Percentiles rank a stretch among this genome's conserved stretches.
These are phyloP conservation scores for Rhorus exstirpatorius DNA, from an alignment of 2,888 invertebrate genomes.

Conservation along the genomic window DNA sequence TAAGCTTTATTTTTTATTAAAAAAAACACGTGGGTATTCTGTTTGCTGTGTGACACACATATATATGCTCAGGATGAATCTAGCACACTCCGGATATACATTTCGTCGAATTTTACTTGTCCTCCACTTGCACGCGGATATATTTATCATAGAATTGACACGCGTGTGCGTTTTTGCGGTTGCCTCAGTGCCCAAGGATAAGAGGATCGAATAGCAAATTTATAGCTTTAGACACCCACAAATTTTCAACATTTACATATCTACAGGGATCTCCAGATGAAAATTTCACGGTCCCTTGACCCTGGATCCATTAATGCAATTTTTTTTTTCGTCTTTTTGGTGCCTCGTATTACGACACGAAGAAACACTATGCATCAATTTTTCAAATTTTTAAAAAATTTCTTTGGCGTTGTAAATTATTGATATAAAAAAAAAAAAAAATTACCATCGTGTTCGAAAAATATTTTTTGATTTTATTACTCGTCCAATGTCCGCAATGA, in stretches of 20 bases:
- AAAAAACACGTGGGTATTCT: constrained; percentile 21
- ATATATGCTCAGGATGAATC: constrained; percentile 4
- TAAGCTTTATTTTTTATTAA: neutral
- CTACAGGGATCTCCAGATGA: neutral
- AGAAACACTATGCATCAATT: no score
- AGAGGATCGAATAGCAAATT: constrained; percentile 26
- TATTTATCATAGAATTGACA: constrained; percentile 57
- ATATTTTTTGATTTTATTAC: no score
- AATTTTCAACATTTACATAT: neutral
- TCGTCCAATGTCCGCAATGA: no score
- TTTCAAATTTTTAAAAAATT: no score
- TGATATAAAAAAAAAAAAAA: no score
- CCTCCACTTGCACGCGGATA: constrained; percentile 22
- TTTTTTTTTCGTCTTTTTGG: no score
- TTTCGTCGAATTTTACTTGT: constrained; percentile 46
- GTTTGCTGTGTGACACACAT: constrained; percentile 6
- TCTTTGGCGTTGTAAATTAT: no score
- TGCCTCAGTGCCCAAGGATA: constrained; percentile 28
- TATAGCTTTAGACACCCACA: constrained; percentile 26
- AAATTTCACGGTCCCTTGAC: no score
- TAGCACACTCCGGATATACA: constrained; percentile 41
- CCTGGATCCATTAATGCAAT: no score
- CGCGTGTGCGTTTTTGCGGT: constrained; percentile 6
- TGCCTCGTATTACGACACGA: no score
- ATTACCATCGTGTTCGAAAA: no score